These are phyloP conservation scores for Lycaena phlaeas DNA, from an alignment of 2,888 invertebrate genomes.

Conservation along the genomic window DNA sequence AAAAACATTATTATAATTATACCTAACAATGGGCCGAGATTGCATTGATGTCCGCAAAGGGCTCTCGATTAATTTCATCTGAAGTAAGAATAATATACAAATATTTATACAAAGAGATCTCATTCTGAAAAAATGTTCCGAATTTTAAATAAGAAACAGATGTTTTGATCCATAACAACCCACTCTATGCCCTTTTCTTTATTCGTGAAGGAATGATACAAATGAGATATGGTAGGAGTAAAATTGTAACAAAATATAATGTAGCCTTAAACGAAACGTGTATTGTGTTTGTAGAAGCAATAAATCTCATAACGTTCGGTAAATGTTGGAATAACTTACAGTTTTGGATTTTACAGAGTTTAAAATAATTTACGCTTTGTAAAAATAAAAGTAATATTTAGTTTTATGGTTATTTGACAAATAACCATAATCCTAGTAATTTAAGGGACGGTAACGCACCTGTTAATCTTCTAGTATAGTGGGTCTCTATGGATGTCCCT, in stretches of 20 bases:
- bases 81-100: constrained; percentile 45
- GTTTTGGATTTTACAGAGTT: constrained; percentile 3
- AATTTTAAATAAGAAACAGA: constrained; percentile 40
- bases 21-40: constrained; percentile 57
- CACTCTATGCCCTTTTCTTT: constrained; percentile 14
- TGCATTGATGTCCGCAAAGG: constrained; percentile 62
- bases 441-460: too few relatives aligned
- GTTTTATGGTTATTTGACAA: not conserved
- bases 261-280: not conserved
- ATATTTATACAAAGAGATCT: constrained; percentile 27
- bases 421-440: too few relatives aligned
- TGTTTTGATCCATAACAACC: constrained; percentile 28
- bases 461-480: too few relatives aligned
- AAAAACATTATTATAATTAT: constrained; percentile 60
- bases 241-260: not conserved
- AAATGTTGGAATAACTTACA: constrained; percentile 12
- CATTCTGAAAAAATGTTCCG: constrained; percentile 36
- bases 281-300: constrained; percentile 10
- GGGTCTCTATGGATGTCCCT: too few relatives aligned
- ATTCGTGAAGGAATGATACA: constrained; percentile 1
- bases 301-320: constrained; percentile 17
- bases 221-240: not conserved
- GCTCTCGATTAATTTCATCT: constrained; percentile 60
- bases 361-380: constrained; percentile 3
- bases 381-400: constrained; percentile 6